Evolutionary conservation across 2,797 vertebrate species (phyloP), one percentile per base, ranked within the genome.

Genomic region (Apogon hyalosoma): DNA sequence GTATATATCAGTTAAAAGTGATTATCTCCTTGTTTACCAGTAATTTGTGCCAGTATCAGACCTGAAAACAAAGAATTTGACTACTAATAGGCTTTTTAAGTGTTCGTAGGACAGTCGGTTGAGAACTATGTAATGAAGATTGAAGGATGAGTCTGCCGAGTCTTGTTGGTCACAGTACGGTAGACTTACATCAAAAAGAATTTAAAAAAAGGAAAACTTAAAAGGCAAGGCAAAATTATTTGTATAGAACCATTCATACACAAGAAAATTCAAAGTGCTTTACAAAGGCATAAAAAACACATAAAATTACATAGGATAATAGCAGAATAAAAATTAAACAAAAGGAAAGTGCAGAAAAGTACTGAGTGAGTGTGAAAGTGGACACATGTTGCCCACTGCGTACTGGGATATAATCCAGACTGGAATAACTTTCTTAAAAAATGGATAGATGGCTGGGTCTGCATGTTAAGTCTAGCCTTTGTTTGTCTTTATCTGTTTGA

Each of bases 401-500:
- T 57, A 33, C 24, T 56, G 13, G 4, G 2, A 47, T 21, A 16
- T 15, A 10, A 31, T 24, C 41, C 19, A 51, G 24, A 7, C 11
- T 11, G 39, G 16, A 15, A 61, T 5, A 49, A 40, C 39, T 48
- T 9, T 18, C 53, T 43, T 10, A 45, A 6, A 43, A 15, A 45
- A 16, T 18, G 14, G 12, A 50, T 40, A 19, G 31, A 39, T 43
- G 51, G 54, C 38, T 28, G 10, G 13, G 6, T 69, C 49, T 57
- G 63, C 51, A 28, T 66, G 38, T 41, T 53, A 3, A 46, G 51
- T 60, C 42, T 47, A 40, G 46, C 58, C 19, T 51, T 28, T 24
- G 14, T 73, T 67, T 70, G 68, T 72, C 47, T 55, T 62, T 47
- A 42, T 65, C 53, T 43, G 41, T 61, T 72, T 69, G 48, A 67